A percentile compares a stretch with the other conserved stretches of the same genome.
These are phyloP conservation scores for Selenia dentaria DNA, from an alignment of 2,888 invertebrate genomes.

Conservation along the genomic window DNA sequence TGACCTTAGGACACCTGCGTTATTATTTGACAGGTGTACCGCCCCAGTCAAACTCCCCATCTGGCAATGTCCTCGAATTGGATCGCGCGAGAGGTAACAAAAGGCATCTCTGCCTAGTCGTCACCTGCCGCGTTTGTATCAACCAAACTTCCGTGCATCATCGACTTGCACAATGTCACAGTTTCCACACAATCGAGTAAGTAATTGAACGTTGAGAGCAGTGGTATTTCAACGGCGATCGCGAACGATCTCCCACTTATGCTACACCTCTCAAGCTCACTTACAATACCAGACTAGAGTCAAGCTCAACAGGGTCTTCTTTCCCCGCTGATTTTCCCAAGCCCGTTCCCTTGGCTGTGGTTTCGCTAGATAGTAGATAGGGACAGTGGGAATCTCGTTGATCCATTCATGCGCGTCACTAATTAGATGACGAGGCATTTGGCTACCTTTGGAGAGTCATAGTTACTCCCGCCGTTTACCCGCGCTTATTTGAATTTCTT, in stretches of 20 bases:
- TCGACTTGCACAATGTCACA: too few species aligned
- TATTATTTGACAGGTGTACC: constrained; percentile 88
- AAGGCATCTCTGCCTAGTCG: constrained; percentile 69
- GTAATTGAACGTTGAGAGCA: background rate
- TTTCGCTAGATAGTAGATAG: constrained; percentile 60
- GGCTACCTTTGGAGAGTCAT: too few species aligned
- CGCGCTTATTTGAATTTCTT: too few species aligned
- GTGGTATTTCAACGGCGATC: background rate
- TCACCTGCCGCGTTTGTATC: constrained; percentile 82
- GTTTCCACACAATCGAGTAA: constrained; percentile 51
- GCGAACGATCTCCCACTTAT: background rate
- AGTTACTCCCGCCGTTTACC: too few species aligned
- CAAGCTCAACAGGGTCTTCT: constrained; percentile 86
- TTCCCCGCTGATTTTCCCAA: constrained; percentile 88
- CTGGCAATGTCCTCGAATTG: constrained; percentile 85
- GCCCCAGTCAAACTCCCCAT: constrained; percentile 88
- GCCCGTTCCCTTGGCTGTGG: constrained; percentile 85
- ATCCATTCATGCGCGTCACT: constrained; percentile 86
- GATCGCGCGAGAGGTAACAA: constrained; percentile 68
- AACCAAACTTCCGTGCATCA: constrained; percentile 49
- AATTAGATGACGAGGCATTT: constrained; percentile 83
- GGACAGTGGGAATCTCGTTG: constrained; percentile 84
- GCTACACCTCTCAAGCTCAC: constrained; percentile 55
- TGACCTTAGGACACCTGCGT: constrained; percentile 79
- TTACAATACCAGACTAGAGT: constrained; percentile 84